Conservation (phyloP, 2,888 invertebrate species). For the Tachina grossa region DNA sequence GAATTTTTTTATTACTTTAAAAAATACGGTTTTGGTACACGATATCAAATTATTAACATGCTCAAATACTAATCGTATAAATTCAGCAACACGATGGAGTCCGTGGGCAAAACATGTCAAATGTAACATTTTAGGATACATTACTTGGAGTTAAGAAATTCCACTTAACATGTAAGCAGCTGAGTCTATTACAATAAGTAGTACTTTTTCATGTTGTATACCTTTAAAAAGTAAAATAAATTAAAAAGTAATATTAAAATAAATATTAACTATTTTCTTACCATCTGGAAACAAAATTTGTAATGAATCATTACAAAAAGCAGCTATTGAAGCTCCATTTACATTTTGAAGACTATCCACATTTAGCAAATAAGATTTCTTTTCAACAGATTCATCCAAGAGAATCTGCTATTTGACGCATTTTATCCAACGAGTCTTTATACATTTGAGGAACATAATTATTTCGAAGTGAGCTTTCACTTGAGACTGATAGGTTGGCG, state of each 20-base stretch:
- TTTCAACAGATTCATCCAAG: not conserved
- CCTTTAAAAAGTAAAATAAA: constrained; percentile 10
- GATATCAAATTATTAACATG: no score
- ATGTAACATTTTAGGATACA: constrained; percentile 25
- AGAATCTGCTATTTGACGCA: constrained; percentile 4
- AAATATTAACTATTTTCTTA: not conserved
- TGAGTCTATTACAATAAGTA: constrained; percentile 8
- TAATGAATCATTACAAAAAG: no score
- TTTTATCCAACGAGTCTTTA: constrained; percentile 1
- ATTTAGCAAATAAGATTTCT: not conserved
- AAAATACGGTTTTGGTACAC: no score
- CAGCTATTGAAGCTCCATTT: constrained; percentile 20
- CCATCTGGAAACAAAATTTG: constrained; percentile 19
- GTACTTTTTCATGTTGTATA: constrained; percentile 8
- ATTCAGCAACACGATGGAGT: constrained; percentile 23
- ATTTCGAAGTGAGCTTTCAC: not conserved
- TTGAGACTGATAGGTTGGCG: not conserved
- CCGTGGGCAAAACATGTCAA: no score
- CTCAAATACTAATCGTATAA: no score
- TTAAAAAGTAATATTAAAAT: not conserved
- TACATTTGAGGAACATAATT: constrained; percentile 4
- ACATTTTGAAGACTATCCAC: not conserved
- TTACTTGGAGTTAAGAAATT: constrained; percentile 1
- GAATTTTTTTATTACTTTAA: no score
- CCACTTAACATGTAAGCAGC: constrained; percentile 23